These are phyloP conservation scores for Pluvialis apricaria DNA, from an alignment of 2,113 vertebrate species.

Conservation along the genomic window DNA sequence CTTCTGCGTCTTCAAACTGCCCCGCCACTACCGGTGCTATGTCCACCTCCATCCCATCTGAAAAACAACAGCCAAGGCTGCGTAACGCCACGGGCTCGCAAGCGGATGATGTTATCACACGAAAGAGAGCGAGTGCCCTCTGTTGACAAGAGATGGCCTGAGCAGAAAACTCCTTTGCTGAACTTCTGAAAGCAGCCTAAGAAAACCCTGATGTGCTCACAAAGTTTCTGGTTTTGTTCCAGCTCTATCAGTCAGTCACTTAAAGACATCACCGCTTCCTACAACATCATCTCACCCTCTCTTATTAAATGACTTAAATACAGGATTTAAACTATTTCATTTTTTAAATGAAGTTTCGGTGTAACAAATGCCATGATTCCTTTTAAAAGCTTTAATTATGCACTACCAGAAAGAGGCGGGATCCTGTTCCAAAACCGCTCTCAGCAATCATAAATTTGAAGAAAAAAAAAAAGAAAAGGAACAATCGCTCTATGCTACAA, in stretches of 20 bases:
- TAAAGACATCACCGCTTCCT: fast-evolving
- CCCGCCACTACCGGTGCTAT: conserved; percentile 81
- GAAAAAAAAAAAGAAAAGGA: neutral
- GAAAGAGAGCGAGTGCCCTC: neutral
- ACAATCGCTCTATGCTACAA: neutral
- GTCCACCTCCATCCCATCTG: conserved; percentile 97
- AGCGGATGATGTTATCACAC: fast-evolving
- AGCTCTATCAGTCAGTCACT: neutral
- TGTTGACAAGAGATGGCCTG: neutral
- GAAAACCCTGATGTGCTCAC: neutral
- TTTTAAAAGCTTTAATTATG: neutral
- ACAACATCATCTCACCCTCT: neutral
- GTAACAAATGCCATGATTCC: neutral
- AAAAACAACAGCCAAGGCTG: neutral
- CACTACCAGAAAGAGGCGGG: neutral
- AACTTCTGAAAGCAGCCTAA: neutral
- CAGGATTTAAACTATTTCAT: neutral
- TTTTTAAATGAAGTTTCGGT: neutral
- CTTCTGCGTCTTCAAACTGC: conserved; percentile 96
- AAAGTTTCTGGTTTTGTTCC: neutral
- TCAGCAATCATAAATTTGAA: neutral
- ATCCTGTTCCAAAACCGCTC: neutral
- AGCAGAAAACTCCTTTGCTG: neutral
- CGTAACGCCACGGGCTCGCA: fast-evolving
- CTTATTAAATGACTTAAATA: neutral